Percentiles rank a stretch among this genome's conserved stretches.
Evolutionary conservation across 2,797 vertebrate genomes (phyloP).

Genomic region (Protonibea diacanthus): DNA sequence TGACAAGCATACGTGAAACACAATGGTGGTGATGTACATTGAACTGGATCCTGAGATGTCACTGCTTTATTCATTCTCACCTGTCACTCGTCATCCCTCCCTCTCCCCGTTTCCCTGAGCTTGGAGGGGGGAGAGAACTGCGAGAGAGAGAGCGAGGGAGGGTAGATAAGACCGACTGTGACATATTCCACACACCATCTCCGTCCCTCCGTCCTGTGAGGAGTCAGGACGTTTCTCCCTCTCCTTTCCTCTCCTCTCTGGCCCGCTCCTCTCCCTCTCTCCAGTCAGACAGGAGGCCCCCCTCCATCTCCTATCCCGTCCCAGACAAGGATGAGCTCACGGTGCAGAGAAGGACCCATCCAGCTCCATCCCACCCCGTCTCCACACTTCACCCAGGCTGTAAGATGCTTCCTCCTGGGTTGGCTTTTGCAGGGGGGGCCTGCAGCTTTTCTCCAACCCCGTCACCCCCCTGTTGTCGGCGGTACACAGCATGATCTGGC

Average conservation of each 20-base stretch:
- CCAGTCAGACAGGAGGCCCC: conserved; percentile 1
- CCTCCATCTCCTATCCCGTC: conserved; percentile 21
- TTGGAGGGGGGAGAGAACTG: conserved; percentile 17
- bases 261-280: not conserved
- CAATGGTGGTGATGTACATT: conserved; percentile 57
- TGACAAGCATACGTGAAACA: conserved; percentile 50
- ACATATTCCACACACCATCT: conserved; percentile 8
- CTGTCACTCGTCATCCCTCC: conserved; percentile 39
- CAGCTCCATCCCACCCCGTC: not conserved
- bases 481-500: conserved; percentile 75
- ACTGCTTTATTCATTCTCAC: conserved; percentile 73
- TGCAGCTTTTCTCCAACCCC: conserved; percentile 1
- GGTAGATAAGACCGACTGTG: conserved; percentile 3
- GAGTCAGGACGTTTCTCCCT: conserved; percentile 22
- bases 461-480: conserved; percentile 21
- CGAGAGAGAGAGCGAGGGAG: conserved; percentile 15
- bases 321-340: conserved; percentile 36
- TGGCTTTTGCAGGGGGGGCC: conserved; percentile 18
- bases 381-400: conserved; percentile 15
- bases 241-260: not conserved
- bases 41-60: conserved; percentile 42
- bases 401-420: conserved; percentile 29
- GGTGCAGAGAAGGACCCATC: conserved; percentile 37
- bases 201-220: conserved; percentile 33
- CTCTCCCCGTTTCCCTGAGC: conserved; percentile 4